Evolutionary conservation across 2,888 invertebrate genomes (phyloP).

Genomic region (Camponotus fellah): DNA sequence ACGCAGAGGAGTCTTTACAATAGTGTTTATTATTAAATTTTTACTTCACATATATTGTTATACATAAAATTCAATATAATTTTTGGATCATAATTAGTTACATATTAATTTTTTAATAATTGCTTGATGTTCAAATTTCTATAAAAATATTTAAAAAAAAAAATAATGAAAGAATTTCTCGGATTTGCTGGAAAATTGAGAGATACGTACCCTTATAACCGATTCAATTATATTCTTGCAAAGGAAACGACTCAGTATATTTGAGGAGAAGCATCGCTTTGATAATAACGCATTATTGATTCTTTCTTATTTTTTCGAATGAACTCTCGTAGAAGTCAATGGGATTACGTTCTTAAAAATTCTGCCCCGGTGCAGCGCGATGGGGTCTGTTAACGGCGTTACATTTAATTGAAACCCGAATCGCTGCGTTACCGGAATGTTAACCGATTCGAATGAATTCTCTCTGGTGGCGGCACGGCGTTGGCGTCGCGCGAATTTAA

Average conservation of each 20-base stretch:
- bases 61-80: background rate
- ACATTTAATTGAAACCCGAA: constrained; percentile 74
- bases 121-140: background rate
- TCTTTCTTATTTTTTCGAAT: background rate
- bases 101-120: background rate
- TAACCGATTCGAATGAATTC: constrained; percentile 74
- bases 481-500: constrained; percentile 77
- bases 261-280: background rate
- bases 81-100: background rate
- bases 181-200: background rate
- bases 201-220: background rate
- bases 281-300: background rate
- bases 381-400: constrained; percentile 9
- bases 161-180: background rate
- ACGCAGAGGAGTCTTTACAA: background rate
- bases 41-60: background rate
- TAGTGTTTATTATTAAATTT: background rate
- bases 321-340: background rate
- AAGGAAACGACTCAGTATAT: background rate
- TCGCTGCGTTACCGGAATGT: constrained; percentile 71
- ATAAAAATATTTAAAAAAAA: background rate
- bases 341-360: constrained; percentile 9
- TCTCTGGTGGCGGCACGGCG: constrained; percentile 52
- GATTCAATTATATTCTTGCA: background rate
- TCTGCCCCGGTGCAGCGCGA: background rate